These are phyloP conservation scores for Zaprionus vittiger DNA, from an alignment of 1,140 invertebrate species.

Conservation along the genomic window DNA sequence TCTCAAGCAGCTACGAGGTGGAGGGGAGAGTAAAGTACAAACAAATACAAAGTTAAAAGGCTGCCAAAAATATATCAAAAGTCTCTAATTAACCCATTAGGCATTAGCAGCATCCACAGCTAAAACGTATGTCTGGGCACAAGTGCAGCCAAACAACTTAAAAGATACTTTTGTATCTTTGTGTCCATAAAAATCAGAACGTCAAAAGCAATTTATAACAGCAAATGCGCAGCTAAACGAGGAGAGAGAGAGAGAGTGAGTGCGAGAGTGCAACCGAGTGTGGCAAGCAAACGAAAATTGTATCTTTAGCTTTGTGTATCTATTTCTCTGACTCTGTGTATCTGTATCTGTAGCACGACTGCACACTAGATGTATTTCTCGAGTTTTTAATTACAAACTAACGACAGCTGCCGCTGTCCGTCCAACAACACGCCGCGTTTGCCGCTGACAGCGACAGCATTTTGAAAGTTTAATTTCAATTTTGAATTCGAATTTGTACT, in stretches of 20 bases:
- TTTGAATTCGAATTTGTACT: slow-evolving; percentile 59
- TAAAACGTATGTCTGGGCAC: slow-evolving; percentile 47
- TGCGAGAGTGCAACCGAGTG: slow-evolving; percentile 69
- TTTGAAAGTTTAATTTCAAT: slow-evolving; percentile 67
- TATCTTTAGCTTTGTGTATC: slow-evolving; percentile 42
- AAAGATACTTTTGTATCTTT: slow-evolving; percentile 38
- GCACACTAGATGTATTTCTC: slow-evolving; percentile 68
- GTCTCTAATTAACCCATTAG: slow-evolving; percentile 68
- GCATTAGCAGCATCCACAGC: slow-evolving; percentile 14
- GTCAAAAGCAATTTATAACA: slow-evolving; percentile 77
- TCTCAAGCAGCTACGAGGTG: slow-evolving; percentile 87
- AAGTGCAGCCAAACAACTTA: slow-evolving; percentile 47
- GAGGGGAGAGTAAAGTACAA: not conserved
- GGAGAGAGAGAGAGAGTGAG: slow-evolving; percentile 53
- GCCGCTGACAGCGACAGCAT: slow-evolving; percentile 57
- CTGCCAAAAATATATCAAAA: slow-evolving; percentile 52
- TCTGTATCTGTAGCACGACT: slow-evolving; percentile 25
- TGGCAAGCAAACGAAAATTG: slow-evolving; percentile 35
- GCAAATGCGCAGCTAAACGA: slow-evolving; percentile 59
- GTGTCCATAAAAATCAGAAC: slow-evolving; percentile 66
- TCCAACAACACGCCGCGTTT: slow-evolving; percentile 36
- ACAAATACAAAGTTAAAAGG: slow-evolving; percentile 26
- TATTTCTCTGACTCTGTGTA: slow-evolving; percentile 16
- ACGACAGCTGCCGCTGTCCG: slow-evolving; percentile 80
- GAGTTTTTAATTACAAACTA: slow-evolving; percentile 83